These are phyloP conservation scores for Aurelia sp. DNA, from an alignment of 30 jellyfish, hydroid and myxozoan genomes.

Conservation along the genomic window DNA sequence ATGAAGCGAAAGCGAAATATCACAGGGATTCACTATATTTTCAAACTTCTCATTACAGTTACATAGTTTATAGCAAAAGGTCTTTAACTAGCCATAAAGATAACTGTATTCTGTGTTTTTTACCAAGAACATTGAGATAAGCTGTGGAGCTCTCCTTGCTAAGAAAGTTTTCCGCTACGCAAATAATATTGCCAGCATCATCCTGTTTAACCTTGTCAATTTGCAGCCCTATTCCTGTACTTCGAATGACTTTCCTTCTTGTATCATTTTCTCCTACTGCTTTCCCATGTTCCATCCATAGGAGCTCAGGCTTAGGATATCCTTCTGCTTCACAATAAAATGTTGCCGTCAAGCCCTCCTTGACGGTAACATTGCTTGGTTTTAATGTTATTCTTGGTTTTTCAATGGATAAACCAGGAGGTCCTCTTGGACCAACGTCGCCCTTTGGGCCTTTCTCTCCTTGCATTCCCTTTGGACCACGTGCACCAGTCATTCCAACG, in stretches of 20 bases:
- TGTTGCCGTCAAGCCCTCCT: conserved; percentile 30
- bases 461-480: background rate
- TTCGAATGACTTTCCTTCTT: background rate
- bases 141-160: conserved; percentile 35
- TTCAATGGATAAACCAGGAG: conserved; percentile 59
- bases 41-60: no score
- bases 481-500: background rate
- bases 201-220: conserved; percentile 5
- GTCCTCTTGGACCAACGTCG: conserved; percentile 59
- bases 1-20: no score
- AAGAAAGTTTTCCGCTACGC: conserved; percentile 37
- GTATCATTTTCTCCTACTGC: background rate
- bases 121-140: conserved; percentile 23
- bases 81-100: no score
- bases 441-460: conserved; percentile 44
- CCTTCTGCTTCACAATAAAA: conserved; percentile 45
- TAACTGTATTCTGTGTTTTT: background rate
- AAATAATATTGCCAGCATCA: conserved; percentile 25
- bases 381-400: conserved; percentile 13
- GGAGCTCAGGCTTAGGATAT: conserved; percentile 45
- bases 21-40: no score
- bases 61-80: no score
- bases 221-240: conserved; percentile 16
- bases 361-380: conserved; percentile 31
- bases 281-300: conserved; percentile 28